Conservation (phyloP, 2,797 vertebrate species). For the Margarornis squamiger region DNA sequence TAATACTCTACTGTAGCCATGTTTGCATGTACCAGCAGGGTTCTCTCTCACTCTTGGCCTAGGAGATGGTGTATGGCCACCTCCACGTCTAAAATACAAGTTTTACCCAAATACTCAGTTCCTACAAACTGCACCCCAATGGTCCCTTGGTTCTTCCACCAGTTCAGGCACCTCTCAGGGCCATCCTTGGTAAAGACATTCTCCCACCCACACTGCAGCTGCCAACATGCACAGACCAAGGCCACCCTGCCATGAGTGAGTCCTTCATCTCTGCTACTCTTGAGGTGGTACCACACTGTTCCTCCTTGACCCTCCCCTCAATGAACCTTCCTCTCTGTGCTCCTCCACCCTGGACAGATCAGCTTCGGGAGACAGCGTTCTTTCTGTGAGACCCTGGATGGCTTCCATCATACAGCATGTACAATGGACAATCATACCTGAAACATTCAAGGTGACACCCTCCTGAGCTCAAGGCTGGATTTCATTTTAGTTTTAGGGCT, state of each 20-base stretch:
- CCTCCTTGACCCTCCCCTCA: neutral
- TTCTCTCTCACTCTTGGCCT: neutral
- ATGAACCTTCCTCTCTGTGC: neutral
- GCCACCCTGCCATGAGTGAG: neutral
- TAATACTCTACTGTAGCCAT: neutral
- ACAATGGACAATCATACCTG: neutral
- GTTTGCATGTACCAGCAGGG: neutral
- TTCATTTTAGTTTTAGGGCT: neutral
- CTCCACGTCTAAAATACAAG: neutral
- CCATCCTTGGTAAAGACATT: fast-evolving
- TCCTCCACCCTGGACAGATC: neutral
- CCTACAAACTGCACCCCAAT: neutral
- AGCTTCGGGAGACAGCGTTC: neutral
- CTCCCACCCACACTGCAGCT: neutral
- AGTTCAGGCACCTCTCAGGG: neutral
- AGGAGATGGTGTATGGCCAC: neutral
- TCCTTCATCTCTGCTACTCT: neutral
- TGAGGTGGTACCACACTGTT: neutral
- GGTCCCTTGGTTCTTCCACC: neutral
- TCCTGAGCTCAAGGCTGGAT: neutral
- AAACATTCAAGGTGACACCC: neutral
- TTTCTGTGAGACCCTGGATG: neutral
- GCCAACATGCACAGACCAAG: neutral
- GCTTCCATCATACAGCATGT: fast-evolving
- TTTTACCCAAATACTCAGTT: neutral